Conservation (phyloP, 2,113 vertebrate species). For the Sturnira hondurensis region DNA sequence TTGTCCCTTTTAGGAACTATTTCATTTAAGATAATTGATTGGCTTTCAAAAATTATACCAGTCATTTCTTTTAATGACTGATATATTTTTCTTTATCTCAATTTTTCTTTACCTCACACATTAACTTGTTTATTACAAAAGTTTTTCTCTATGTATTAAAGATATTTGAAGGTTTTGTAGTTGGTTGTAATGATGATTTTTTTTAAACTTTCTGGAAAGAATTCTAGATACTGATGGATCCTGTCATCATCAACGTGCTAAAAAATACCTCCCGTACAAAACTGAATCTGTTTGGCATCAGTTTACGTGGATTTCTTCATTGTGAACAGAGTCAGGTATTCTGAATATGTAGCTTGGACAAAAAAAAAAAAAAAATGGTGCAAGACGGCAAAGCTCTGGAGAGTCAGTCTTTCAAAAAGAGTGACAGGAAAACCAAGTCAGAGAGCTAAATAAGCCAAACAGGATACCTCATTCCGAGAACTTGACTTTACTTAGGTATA, state of each 20-base stretch:
- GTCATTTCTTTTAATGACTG: not conserved
- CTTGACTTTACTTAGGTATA: not conserved
- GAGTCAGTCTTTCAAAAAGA: not conserved
- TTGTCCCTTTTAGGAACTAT: not conserved
- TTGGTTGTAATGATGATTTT: not conserved
- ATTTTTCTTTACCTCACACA: not conserved
- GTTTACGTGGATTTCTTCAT: not conserved
- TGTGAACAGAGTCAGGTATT: not conserved
- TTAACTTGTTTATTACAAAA: not conserved
- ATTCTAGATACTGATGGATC: not conserved
- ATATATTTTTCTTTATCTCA: not conserved
- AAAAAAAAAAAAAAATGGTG: not conserved
- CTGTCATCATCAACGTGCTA: not conserved
- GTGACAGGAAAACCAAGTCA: not conserved
- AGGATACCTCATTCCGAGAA: not conserved
- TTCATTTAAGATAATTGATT: not conserved
- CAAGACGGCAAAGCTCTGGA: not conserved
- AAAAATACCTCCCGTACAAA: not conserved
- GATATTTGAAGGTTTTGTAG: not conserved
- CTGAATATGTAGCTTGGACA: not conserved
- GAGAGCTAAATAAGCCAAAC: not conserved
- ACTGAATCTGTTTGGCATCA: not conserved
- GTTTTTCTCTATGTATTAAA: slow-evolving; percentile 12
- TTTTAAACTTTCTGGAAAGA: not conserved
- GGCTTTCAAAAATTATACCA: not conserved